Conservation (phyloP, 1,140 invertebrate genomes). For the Apis laboriosa region DNA sequence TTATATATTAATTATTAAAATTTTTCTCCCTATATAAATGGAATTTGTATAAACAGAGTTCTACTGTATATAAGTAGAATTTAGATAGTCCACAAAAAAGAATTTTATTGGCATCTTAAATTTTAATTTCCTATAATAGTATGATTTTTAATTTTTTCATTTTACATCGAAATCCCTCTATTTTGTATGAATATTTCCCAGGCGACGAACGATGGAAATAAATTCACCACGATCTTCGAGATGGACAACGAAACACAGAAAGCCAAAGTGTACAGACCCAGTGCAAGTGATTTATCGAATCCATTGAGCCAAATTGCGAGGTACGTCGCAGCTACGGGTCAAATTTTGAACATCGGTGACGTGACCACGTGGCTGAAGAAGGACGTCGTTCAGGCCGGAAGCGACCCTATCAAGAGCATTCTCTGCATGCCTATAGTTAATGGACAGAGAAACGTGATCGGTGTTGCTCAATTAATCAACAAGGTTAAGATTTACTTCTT, state of each 20-base stretch:
- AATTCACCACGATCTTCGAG: constrained; percentile 91
- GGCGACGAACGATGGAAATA: constrained; percentile 80
- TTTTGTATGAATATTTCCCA: constrained; percentile 58
- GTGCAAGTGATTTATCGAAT: constrained; percentile 81
- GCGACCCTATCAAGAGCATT: constrained; percentile 86
- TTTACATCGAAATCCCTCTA: background rate
- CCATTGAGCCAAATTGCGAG: constrained; percentile 88
- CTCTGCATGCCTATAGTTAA: constrained; percentile 96
- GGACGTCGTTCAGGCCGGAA: constrained; percentile 83
- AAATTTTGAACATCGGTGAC: constrained; percentile 91
- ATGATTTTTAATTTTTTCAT: background rate
- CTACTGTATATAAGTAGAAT: too few relatives aligned
- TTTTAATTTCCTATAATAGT: too few relatives aligned
- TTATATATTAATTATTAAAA: too few relatives aligned
- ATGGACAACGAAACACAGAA: constrained; percentile 83
- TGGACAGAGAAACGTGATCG: constrained; percentile 92
- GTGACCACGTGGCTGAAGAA: constrained; percentile 86
- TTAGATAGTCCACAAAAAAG: too few relatives aligned
- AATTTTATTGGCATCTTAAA: too few relatives aligned
- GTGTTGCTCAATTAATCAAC: constrained; percentile 96
- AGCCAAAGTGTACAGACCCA: constrained; percentile 82
- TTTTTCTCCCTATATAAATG: too few relatives aligned
- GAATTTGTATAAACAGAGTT: too few relatives aligned
- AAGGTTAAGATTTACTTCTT: constrained; percentile 84
- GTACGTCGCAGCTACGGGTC: constrained; percentile 90